Evolutionary conservation across 2,888 invertebrate species (phyloP).

Genomic region (Drosophila anomelani): DNA sequence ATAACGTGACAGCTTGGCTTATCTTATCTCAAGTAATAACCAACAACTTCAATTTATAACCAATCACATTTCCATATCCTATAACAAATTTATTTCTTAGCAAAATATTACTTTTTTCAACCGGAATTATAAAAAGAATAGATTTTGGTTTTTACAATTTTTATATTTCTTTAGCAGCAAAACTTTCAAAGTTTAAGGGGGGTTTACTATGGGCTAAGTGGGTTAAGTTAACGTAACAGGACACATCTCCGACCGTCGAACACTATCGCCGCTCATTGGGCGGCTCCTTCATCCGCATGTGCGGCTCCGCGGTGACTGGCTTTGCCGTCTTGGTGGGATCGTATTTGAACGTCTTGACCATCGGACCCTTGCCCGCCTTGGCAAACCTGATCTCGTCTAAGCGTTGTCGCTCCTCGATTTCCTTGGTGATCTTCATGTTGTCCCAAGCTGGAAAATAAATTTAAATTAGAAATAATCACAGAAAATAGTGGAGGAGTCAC

Average conservation of each 20-base stretch:
- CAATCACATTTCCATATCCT: background rate
- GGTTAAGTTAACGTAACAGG: slow-evolving; percentile 60
- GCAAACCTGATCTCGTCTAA: slow-evolving; percentile 92
- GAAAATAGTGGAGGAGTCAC: background rate
- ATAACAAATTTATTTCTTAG: background rate
- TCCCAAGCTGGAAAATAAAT: slow-evolving; percentile 88
- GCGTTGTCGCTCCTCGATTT: slow-evolving; percentile 90
- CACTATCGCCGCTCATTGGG: slow-evolving; percentile 35
- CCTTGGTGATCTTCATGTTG: slow-evolving; percentile 91
- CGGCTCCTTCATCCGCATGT: slow-evolving; percentile 43
- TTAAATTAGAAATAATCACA: background rate
- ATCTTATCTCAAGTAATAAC: background rate
- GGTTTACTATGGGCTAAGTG: slow-evolving; percentile 56
- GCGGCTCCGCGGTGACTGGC: slow-evolving; percentile 27
- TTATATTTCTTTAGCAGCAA: slow-evolving; percentile 59
- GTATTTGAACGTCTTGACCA: slow-evolving; percentile 94
- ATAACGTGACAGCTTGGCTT: no score
- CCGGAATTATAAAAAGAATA: background rate
- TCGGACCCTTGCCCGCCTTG: slow-evolving; percentile 93
- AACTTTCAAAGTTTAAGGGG: slow-evolving; percentile 33
- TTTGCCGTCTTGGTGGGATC: slow-evolving; percentile 89
- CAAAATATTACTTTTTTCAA: background rate
- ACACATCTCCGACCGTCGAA: slow-evolving; percentile 28
- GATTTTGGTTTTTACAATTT: slow-evolving; percentile 45
- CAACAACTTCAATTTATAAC: background rate